Evolutionary conservation across 30 jellyfish, hydroid and myxozoan species (phyloP), one percentile per base, ranked within the genome.

Genomic region (Aurelia sp.): DNA sequence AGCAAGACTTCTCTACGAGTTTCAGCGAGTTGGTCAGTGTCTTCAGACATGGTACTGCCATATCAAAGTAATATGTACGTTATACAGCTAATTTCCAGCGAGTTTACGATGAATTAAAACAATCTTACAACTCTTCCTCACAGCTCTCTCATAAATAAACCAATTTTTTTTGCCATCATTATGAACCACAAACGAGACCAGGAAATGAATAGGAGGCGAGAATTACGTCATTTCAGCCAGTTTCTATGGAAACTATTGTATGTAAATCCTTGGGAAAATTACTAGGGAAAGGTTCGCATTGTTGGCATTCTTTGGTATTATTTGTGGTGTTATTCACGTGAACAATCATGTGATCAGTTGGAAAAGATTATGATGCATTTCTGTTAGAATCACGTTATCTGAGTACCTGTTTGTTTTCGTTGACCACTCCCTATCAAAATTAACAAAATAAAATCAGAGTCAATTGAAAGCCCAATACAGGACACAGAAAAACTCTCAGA

Each of bases 191-290:
- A 20, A 35, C 67, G 64, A 72, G 63, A 22, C 13, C 61, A 30
- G 62, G 61, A 57, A 3, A 40, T 74, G 87, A 76, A 17, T 76
- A 16, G 31, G 87, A 76, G 87, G 87, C 87, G 7, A 1, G 6
- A 44, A 44, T 44, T 44, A 44, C 55, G 55, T 44, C 55, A 44
- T 44, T 4, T 4, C 0, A 7, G 2, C 55, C 15, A 40, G 87
- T 76, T 22, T 3, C 78, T 63, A 57, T 76, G 87, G 87, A 58
- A 51, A 60, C 87, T 76, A 48, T 76, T 76, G 87, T 76, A 7
- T 76, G 77, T 30, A 16, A 61, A 9, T 76, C 50, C 4, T 19
- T 61, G 87, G 87, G 87, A 61, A 76, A 76, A 72, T 20, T 72
- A 72, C 48, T 38, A 38, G 48, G 48, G 55, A 44, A 41, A 44